These are phyloP conservation scores for Agrilus mali DNA, from an alignment of 2,888 invertebrate species.

Conservation along the genomic window DNA sequence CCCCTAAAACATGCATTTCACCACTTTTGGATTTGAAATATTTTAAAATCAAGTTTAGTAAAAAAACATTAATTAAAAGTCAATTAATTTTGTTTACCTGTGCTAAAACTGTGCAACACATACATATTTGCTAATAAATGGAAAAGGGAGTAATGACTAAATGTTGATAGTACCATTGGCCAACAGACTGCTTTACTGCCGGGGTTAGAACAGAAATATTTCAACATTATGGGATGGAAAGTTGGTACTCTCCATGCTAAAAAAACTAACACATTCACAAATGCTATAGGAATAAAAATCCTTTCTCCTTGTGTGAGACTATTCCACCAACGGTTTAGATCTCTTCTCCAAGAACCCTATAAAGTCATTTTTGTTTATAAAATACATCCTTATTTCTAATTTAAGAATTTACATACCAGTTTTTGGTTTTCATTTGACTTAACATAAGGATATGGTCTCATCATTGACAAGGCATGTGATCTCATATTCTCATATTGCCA, in stretches of 20 bases:
- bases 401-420: conserved; percentile 6
- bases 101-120: conserved; percentile 76
- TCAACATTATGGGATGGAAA: conserved; percentile 60
- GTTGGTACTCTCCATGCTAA: conserved; percentile 67
- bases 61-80: no score
- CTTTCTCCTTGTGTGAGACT: conserved; percentile 59
- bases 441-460: conserved; percentile 41
- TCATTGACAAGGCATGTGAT: conserved; percentile 40
- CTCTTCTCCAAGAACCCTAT: conserved; percentile 27
- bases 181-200: conserved; percentile 60
- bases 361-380: conserved; percentile 5
- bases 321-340: conserved; percentile 55
- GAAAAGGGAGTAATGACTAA: conserved; percentile 79
- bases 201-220: conserved; percentile 77
- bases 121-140: conserved; percentile 95
- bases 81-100: conserved; percentile 27
- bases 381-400: neutral
- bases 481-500: conserved; percentile 75
- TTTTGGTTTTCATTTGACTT: conserved; percentile 24
- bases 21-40: no score
- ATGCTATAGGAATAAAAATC: conserved; percentile 68
- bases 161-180: conserved; percentile 89
- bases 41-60: no score
- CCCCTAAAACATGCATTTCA: conserved; percentile 42
- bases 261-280: conserved; percentile 67